These are phyloP conservation scores for Porites cylindrica DNA, from an alignment of 92 coral and sea anemone species.

Conservation along the genomic window DNA sequence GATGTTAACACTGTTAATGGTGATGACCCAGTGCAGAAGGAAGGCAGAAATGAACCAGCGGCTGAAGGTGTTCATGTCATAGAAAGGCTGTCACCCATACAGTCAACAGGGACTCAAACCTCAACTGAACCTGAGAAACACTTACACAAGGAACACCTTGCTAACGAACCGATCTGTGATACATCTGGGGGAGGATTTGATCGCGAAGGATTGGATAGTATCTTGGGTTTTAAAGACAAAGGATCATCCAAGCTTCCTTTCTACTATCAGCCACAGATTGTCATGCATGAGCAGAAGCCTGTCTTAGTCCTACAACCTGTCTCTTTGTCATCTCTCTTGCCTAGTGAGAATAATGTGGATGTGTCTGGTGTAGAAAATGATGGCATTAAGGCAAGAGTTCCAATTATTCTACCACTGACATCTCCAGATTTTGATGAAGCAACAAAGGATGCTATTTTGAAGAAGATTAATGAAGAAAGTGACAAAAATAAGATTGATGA, in stretches of 20 bases:
- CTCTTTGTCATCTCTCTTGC: neutral
- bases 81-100: neutral
- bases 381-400: constrained; percentile 31
- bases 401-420: constrained; percentile 59
- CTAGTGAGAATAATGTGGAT: neutral
- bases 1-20: neutral
- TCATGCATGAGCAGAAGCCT: constrained; percentile 71
- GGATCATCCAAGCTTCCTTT: constrained; percentile 42
- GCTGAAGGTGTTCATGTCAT: neutral
- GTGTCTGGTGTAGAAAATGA: neutral
- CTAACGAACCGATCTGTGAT: neutral
- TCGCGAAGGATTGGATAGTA: neutral
- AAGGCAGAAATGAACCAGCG: neutral
- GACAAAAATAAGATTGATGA: neutral
- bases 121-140: constrained; percentile 27
- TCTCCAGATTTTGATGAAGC: constrained; percentile 36
- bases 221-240: neutral
- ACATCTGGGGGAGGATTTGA: neutral
- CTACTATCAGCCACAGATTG: constrained; percentile 83
- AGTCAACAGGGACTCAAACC: constrained; percentile 46
- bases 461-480: constrained; percentile 9
- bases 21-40: neutral
- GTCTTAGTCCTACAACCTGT: constrained; percentile 79
- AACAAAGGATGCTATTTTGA: constrained; percentile 37
- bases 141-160: neutral